Conservation (phyloP, 1,140 invertebrate genomes). For the Lasioglossum albipes region DNA sequence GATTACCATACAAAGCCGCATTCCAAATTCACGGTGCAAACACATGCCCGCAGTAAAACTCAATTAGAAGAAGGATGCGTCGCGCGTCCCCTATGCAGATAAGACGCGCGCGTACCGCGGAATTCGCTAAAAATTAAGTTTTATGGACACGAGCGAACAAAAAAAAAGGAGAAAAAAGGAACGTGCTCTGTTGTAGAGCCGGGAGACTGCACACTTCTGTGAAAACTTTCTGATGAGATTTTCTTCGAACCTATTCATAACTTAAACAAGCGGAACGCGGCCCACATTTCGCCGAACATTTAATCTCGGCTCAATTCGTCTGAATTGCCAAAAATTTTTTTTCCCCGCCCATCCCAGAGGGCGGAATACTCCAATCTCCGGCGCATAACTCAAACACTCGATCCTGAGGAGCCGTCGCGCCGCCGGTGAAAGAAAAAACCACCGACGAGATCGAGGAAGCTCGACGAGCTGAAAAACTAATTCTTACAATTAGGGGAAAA, state of each 20-base stretch:
- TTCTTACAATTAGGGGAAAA: neutral
- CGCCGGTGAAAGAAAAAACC: neutral
- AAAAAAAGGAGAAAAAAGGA: neutral
- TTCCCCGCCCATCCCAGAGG: neutral
- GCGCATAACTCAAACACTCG: neutral
- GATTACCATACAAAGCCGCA: too few species aligned
- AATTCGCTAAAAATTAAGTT: too few species aligned
- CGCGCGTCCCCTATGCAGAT: too few species aligned
- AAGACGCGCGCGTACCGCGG: too few species aligned
- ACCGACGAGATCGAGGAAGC: neutral
- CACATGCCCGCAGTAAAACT: too few species aligned
- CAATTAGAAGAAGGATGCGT: too few species aligned
- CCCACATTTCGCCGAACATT: conserved; percentile 12
- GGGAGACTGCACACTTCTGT: conserved; percentile 8
- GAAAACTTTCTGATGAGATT: conserved; percentile 47
- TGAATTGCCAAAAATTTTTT: conserved; percentile 29
- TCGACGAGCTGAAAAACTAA: neutral
- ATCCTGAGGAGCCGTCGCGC: neutral
- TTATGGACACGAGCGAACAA: too few species aligned
- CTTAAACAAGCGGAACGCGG: conserved; percentile 34
- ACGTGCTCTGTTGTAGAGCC: neutral
- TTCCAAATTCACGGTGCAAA: too few species aligned
- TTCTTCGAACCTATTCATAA: conserved; percentile 36
- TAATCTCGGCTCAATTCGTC: conserved; percentile 20
- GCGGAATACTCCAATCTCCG: neutral